Base-by-base conservation (phyloP, 1,140 invertebrate genomes). In the Drosophila funebris region DNA sequence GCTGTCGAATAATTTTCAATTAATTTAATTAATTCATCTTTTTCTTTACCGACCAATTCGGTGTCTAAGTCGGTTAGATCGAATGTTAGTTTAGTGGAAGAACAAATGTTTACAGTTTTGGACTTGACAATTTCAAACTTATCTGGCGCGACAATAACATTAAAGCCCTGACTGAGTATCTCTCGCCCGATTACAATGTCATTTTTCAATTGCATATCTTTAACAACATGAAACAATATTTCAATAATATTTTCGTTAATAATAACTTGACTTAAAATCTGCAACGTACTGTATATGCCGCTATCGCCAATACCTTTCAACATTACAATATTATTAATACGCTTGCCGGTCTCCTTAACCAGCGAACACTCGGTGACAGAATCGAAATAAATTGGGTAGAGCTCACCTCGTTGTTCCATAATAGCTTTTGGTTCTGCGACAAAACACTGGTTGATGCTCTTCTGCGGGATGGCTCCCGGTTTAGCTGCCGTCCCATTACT, bases 141-240 rank as follows among this genome's bases (percentile, higher is more conserved):
- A 31, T 31, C 27, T 4, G 22, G 11, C 13, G 20, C 1, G 3
- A 48, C 5, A 29, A 16, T 50, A 14, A 50, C 13, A 31, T 50
- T 11, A 46, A 64, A 54, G 27, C 61, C 62, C 22, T 53, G 53
- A 24, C 14, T n/a, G 0, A 66, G 39, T 14, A 56, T 56, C 27
- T 66, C 62, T 22, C 41, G 39, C 22, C 50, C 62, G 29, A 46
- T 56, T 39, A 66, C 22, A 44, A 56, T 56, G 9, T 56, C 62
- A 56, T 33, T 18, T 14, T 24, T 50, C 2, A 46, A 24, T 24
- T 46, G 22, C 11, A 11, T 20, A 4, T 46, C n/a, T 2, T 3
- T 3, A 1, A 44, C 16, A 9, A 44, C 41, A 39, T 39, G 24
- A 6, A 27, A 27, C 13, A 39, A 13, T 16, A 41, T 33, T 50